Evolutionary conservation across 2,113 vertebrate species (phyloP).

Genomic region (Oryzias melastigma): DNA sequence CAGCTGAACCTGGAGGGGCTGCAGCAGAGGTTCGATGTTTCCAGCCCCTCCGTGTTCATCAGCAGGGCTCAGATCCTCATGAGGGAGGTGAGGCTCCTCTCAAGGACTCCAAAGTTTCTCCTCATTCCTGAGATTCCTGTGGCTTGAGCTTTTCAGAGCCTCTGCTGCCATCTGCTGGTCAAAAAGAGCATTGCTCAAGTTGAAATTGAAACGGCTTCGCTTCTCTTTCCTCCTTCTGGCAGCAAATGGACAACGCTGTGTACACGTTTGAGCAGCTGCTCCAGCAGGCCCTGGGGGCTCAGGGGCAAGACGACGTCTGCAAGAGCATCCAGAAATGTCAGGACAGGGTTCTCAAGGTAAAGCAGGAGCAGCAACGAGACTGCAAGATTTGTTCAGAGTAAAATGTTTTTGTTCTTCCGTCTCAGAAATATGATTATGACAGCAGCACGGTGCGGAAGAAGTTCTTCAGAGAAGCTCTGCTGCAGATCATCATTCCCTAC

Average conservation of each 20-base stretch:
- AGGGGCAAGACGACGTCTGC: slow-evolving; percentile 83
- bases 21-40: slow-evolving; percentile 92
- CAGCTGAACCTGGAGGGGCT: slow-evolving; percentile 91
- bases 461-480: slow-evolving; percentile 95
- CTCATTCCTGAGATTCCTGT: slow-evolving; percentile 15
- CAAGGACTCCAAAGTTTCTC: background rate
- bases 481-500: slow-evolving; percentile 96
- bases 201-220: no score
- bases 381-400: no score
- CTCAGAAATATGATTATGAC: slow-evolving; percentile 94
- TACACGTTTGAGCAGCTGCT: slow-evolving; percentile 94
- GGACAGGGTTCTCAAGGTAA: slow-evolving; percentile 95
- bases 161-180: slow-evolving; percentile 58
- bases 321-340: slow-evolving; percentile 91
- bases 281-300: slow-evolving; percentile 86
- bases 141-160: background rate
- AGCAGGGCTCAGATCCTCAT: slow-evolving; percentile 96
- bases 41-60: slow-evolving; percentile 88
- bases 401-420: slow-evolving; percentile 8
- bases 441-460: slow-evolving; percentile 96
- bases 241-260: slow-evolving; percentile 96
- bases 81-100: slow-evolving; percentile 83
- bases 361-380: background rate
- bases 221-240: slow-evolving; percentile 19
- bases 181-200: background rate